phyloP scores from a whole-genome alignment of 2,888 invertebrate species.

The Glaucopsyche alexis region DNA sequence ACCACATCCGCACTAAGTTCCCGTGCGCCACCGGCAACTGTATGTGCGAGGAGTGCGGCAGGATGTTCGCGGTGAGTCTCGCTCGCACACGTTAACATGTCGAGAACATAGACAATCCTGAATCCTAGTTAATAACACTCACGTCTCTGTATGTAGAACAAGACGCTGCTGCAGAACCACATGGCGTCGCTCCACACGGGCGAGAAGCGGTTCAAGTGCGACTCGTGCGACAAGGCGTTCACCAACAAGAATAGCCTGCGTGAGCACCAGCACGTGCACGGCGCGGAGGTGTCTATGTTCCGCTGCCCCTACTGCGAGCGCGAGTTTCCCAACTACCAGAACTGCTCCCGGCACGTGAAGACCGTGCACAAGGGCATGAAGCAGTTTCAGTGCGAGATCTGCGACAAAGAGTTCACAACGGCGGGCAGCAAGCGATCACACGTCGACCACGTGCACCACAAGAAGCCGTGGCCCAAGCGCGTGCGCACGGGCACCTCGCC shows the following conservation, averaged over 20 bases:
- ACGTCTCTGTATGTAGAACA: background rate
- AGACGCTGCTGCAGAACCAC: slow-evolving; percentile 25
- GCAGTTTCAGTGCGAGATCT: slow-evolving; percentile 28
- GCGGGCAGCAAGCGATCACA: slow-evolving; percentile 17
- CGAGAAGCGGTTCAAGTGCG: slow-evolving; percentile 18
- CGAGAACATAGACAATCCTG: too few relatives aligned
- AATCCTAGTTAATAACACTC: too few relatives aligned
- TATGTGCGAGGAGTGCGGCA: too few relatives aligned
- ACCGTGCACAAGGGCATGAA: slow-evolving; percentile 24
- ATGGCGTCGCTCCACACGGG: slow-evolving; percentile 27
- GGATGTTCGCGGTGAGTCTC: too few relatives aligned
- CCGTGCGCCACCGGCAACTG: background rate
- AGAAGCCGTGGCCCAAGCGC: slow-evolving; percentile 24
- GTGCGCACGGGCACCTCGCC: background rate
- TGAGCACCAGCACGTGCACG: slow-evolving; percentile 23
- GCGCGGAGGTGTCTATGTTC: slow-evolving; percentile 14
- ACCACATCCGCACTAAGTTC: slow-evolving; percentile 11
- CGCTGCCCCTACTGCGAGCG: slow-evolving; percentile 27
- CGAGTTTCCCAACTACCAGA: slow-evolving; percentile 25
- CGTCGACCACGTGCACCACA: slow-evolving; percentile 29
- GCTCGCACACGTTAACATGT: background rate
- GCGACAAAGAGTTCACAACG: slow-evolving; percentile 29
- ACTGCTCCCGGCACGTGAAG: slow-evolving; percentile 22
- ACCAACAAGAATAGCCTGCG: slow-evolving; percentile 26
- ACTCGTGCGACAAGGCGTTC: slow-evolving; percentile 26